These are phyloP conservation scores for Charaxes varanes DNA, from an alignment of 1,140 invertebrate species.

Conservation along the genomic window DNA sequence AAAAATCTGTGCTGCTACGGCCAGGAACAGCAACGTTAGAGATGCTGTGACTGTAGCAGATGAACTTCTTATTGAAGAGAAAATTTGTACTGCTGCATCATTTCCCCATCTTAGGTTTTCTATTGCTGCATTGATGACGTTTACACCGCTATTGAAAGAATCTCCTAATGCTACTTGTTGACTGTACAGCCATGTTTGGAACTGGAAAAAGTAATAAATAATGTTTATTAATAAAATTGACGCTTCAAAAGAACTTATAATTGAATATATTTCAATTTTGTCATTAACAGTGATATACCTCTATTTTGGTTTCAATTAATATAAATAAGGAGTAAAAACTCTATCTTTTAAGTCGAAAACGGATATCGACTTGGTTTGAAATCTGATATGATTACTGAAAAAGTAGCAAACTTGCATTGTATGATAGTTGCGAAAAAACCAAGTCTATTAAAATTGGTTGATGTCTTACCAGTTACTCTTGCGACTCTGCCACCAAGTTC, in stretches of 20 bases:
- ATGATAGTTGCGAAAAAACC: too few relatives aligned
- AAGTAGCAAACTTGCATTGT: too few relatives aligned
- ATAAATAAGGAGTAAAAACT: too few relatives aligned
- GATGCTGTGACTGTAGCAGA: constrained; percentile 31
- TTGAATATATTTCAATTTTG: too few relatives aligned
- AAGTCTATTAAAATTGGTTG: too few relatives aligned
- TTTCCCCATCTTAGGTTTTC: constrained; percentile 48
- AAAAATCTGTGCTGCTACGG: constrained; percentile 19
- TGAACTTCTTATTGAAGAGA: constrained; percentile 25
- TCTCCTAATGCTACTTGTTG: constrained; percentile 34
- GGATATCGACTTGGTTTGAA: too few relatives aligned
- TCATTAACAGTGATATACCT: too few relatives aligned
- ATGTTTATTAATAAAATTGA: too few relatives aligned
- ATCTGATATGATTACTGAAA: too few relatives aligned
- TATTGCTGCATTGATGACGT: constrained; percentile 30
- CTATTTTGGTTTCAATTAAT: too few relatives aligned
- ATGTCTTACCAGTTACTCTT: constrained; percentile 45
- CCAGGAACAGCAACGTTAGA: constrained; percentile 28
- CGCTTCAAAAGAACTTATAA: too few relatives aligned
- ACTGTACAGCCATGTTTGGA: constrained; percentile 46
- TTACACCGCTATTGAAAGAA: constrained; percentile 27
- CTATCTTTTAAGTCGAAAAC: too few relatives aligned
- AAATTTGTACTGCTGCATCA: constrained; percentile 29
- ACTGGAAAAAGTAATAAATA: constrained; percentile 31
- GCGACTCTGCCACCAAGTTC: constrained; percentile 33